phyloP scores from a whole-genome alignment of 2,888 invertebrate genomes.

The Ctena decussata region DNA sequence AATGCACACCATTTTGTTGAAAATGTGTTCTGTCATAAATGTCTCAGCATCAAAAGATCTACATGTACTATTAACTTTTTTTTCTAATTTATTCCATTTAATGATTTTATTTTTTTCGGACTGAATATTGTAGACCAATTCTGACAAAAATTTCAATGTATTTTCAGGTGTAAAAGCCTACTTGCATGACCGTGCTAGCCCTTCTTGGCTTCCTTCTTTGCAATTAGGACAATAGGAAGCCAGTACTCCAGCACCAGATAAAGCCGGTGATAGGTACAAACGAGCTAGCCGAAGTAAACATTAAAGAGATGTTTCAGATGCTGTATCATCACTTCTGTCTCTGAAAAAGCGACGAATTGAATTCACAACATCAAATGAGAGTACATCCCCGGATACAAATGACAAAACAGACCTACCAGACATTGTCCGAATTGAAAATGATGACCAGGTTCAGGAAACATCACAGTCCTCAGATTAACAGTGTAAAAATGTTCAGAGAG shows the following conservation, averaged over 20 bases:
- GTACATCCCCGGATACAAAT: not conserved
- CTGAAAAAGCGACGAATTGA: slow-evolving; percentile 21
- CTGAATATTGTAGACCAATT: too few relatives aligned
- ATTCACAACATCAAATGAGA: not conserved
- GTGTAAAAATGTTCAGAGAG: slow-evolving; percentile 24
- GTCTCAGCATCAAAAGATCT: too few relatives aligned
- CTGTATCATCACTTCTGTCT: slow-evolving; percentile 26
- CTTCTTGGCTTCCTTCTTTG: slow-evolving; percentile 27
- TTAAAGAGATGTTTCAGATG: slow-evolving; percentile 26
- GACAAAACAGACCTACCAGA: not conserved
- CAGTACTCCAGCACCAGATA: slow-evolving; percentile 4
- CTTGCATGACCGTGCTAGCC: slow-evolving; percentile 9
- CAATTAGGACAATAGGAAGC: not conserved
- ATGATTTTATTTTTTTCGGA: too few relatives aligned
- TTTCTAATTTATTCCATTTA: too few relatives aligned
- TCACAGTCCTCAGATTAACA: not conserved
- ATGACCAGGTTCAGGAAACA: not conserved
- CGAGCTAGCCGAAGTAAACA: slow-evolving; percentile 10
- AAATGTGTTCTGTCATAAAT: too few relatives aligned
- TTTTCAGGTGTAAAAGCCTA: slow-evolving; percentile 19
- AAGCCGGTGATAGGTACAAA: not conserved
- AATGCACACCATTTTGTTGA: too few relatives aligned
- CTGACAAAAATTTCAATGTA: not conserved
- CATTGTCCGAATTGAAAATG: not conserved
- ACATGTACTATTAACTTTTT: too few relatives aligned